phyloP scores from a whole-genome alignment of 2,797 vertebrate genomes.

The Neolamprologus multifasciatus region DNA sequence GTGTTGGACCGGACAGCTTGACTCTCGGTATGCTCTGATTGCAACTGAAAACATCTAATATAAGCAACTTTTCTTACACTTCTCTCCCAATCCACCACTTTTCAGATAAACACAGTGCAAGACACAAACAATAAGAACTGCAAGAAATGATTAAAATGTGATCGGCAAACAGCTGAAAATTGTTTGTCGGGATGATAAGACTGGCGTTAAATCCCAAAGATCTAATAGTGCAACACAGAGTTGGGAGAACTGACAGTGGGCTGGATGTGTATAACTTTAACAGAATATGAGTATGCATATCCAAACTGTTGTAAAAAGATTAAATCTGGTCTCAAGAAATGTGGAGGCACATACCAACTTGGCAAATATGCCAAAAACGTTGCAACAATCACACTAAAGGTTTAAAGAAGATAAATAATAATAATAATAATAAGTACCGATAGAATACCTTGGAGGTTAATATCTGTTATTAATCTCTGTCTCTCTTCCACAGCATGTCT shows the following conservation, averaged over 20 bases:
- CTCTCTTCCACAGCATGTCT: too few species aligned
- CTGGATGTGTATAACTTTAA: neutral
- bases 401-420: neutral
- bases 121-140: neutral
- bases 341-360: neutral
- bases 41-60: slow-evolving; percentile 7
- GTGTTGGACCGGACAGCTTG: neutral
- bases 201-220: neutral
- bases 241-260: neutral
- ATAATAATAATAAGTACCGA: too few species aligned
- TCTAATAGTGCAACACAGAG: neutral
- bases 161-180: neutral
- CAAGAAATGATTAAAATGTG: neutral
- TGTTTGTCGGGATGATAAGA: neutral
- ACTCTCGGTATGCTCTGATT: neutral
- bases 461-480: too few species aligned
- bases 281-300: neutral
- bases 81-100: neutral
- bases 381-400: fast-evolving
- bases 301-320: neutral
- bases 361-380: fast-evolving
- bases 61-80: neutral
- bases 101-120: neutral
- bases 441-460: too few species aligned
- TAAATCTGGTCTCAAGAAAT: neutral